Evolutionary conservation across 92 coral and sea anemone genomes (phyloP), one percentile per base, ranked within the genome.

Genomic region (Parazoanthus darwini): DNA sequence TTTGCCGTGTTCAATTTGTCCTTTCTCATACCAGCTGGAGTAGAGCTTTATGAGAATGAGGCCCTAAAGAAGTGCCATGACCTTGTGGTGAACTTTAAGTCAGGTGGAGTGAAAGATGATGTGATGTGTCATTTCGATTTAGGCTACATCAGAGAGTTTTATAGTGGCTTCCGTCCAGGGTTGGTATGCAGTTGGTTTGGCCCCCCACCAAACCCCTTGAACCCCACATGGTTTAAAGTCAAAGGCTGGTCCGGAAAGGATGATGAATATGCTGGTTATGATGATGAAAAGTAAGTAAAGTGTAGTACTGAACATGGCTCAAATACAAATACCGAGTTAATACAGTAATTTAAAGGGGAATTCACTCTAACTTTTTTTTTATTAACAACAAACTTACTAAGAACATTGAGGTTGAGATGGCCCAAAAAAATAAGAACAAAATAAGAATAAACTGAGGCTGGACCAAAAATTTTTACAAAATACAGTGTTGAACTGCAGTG

Each of bases 241-340:
- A 65, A 82, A 56, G 75, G 74, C 15, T 82, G 74, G 36, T 65
- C 86, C 0, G 86, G 86, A 38, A 82, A 20, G 20, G 76, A 65
- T 20, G 29, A 65, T 15, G 75, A 81, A 81, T 54, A 58, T 58
- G 85, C 20, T 22, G 85, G 23, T n/a, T 82, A 82, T 22, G 86
- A 82, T 82, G 86, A 82, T 65, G 86, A 82, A 65, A 82, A 82
- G 86, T 82, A 76, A 82, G 86, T 82, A 59, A n/a, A n/a, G n/a
- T n/a, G n/a, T n/a, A n/a, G n/a, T n/a, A n/a, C n/a, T n/a, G n/a
- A n/a, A n/a, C n/a, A n/a, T n/a, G n/a, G n/a, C n/a, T n/a, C n/a
- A n/a, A n/a, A n/a, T n/a, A n/a, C n/a, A n/a, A n/a, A n/a, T n/a
- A n/a, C n/a, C n/a, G n/a, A n/a, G n/a, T n/a, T n/a, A n/a, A n/a